Conservation (phyloP, 37 sponge, comb jelly and placozoan genomes). For the Cliona cf. orientalis region DNA sequence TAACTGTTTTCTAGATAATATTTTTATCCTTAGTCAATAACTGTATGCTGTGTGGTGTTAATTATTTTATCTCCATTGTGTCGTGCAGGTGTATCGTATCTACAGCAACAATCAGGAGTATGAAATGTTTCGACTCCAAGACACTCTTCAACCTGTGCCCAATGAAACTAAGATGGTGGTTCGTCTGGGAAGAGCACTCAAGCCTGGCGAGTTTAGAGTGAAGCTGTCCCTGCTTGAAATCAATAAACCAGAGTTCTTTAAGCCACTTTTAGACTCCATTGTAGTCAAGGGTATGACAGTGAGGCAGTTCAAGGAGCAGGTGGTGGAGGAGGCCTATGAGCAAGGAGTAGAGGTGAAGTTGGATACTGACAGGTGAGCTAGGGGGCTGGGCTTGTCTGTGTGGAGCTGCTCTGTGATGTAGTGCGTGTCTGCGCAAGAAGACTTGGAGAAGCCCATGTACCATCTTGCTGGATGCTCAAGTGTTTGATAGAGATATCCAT, state of each 20-base stretch:
- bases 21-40: too few species aligned
- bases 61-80: too few species aligned
- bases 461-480: conserved; percentile 74
- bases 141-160: conserved; percentile 59
- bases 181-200: conserved; percentile 78
- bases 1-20: too few species aligned
- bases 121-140: conserved; percentile 75
- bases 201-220: conserved; percentile 77
- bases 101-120: conserved; percentile 88
- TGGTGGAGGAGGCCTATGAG: conserved; percentile 57
- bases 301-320: conserved; percentile 70
- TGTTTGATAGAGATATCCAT: conserved; percentile 83
- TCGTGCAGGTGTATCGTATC: conserved; percentile 66
- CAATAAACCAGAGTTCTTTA: conserved; percentile 67
- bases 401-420: neutral
- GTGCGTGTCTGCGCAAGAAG: conserved; percentile 88
- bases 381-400: neutral
- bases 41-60: too few species aligned
- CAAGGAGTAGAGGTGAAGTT: conserved; percentile 44
- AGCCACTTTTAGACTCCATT: conserved; percentile 82
- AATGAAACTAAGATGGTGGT: conserved; percentile 75
- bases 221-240: conserved; percentile 68
- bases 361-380: conserved; percentile 49
- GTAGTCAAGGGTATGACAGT: conserved; percentile 78
- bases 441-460: conserved; percentile 81